Conservation (phyloP, 2,888 invertebrate species). For the Mesorhabditis belari region DNA sequence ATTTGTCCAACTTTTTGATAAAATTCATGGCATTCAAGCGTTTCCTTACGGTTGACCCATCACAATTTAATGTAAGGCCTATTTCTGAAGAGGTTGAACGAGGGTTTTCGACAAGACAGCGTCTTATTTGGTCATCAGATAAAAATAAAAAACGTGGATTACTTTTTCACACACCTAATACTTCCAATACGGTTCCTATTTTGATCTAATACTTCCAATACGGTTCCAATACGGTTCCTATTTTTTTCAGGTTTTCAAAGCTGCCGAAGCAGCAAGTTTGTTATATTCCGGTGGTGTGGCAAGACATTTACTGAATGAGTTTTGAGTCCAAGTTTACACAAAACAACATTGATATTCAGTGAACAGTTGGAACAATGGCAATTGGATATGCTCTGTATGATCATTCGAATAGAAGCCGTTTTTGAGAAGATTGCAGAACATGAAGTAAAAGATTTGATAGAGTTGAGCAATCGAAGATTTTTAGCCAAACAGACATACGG, state of each 20-base stretch:
- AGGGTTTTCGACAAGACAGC: too few relatives aligned
- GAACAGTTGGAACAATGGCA: not conserved
- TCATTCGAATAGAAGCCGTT: not conserved
- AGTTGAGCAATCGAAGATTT: not conserved
- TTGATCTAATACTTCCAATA: not conserved
- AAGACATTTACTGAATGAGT: not conserved
- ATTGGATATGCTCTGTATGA: not conserved
- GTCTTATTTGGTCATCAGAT: too few relatives aligned
- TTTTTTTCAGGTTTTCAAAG: not conserved
- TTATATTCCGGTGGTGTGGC: not conserved
- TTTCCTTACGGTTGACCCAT: too few relatives aligned
- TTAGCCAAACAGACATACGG: not conserved
- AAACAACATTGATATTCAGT: too few relatives aligned
- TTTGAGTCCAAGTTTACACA: too few relatives aligned
- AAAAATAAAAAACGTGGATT: too few relatives aligned
- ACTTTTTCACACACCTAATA: not conserved
- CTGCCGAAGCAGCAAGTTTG: not conserved
- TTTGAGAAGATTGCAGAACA: not conserved
- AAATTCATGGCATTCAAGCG: too few relatives aligned
- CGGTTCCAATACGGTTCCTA: not conserved
- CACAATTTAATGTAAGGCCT: too few relatives aligned
- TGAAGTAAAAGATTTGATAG: not conserved
- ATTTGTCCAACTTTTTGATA: too few relatives aligned
- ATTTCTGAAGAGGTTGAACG: too few relatives aligned
- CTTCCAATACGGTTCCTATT: not conserved